Evolutionary conservation across 2,888 invertebrate species (phyloP).

Genomic region (Perdita meconis): DNA sequence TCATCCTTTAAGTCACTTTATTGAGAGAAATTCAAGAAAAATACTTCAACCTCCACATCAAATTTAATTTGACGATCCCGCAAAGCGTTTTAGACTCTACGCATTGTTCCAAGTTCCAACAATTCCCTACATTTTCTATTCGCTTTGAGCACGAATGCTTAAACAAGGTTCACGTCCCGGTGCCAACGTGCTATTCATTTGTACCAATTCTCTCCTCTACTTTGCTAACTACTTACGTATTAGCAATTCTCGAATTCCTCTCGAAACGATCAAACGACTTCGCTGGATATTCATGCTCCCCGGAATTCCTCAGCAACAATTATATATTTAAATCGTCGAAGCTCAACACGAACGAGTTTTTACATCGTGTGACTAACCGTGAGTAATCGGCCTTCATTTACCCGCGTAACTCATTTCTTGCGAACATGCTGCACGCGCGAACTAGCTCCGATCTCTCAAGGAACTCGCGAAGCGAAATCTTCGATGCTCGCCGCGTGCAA

Average conservation of each 20-base stretch:
- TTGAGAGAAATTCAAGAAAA: background rate
- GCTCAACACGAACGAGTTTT: conserved; percentile 15
- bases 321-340: background rate
- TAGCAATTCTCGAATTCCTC: conserved; percentile 8
- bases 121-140: background rate
- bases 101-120: background rate
- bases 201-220: background rate
- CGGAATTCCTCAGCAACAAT: background rate
- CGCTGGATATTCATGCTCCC: background rate
- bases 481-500: background rate
- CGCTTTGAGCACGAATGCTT: background rate
- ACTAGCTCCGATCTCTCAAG: conserved; percentile 6
- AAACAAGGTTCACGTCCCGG: background rate
- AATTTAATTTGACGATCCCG: background rate
- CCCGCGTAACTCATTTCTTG: conserved; percentile 16
- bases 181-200: conserved; percentile 5
- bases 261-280: background rate
- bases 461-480: conserved; percentile 12
- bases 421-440: conserved; percentile 8
- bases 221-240: conserved; percentile 3
- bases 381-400: conserved; percentile 42
- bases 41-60: background rate
- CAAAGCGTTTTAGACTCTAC: background rate
- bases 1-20: background rate
- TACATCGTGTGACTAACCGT: conserved; percentile 48